Evolutionary conservation across 1,140 invertebrate genomes (phyloP).

Genomic region (Hylaeus volcanicus): DNA sequence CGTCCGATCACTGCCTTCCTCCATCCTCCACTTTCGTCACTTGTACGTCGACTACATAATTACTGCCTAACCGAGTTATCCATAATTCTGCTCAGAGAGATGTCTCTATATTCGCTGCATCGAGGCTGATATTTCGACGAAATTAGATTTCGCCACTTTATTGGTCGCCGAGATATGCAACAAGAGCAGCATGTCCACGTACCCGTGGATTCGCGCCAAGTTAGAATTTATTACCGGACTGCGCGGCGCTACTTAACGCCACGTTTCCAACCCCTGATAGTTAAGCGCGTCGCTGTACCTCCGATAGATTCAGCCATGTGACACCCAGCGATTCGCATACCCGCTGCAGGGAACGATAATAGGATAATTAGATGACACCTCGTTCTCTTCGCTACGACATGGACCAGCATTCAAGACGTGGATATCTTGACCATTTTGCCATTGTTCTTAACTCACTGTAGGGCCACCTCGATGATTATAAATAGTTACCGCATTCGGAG

Average conservation of each 20-base stretch:
- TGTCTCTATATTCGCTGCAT: constrained; percentile 36
- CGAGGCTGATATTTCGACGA: constrained; percentile 5
- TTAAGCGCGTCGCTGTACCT: not conserved
- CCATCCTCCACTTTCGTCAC: not conserved
- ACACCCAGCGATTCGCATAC: constrained; percentile 3
- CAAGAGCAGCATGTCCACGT: constrained; percentile 9
- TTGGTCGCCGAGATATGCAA: constrained; percentile 42
- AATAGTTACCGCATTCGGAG: too few relatives aligned
- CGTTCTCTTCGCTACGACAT: not conserved
- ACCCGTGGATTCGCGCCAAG: constrained; percentile 46
- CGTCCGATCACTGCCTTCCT: not conserved
- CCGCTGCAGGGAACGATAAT: constrained; percentile 6
- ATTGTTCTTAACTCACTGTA: too few relatives aligned
- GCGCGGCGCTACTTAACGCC: constrained; percentile 28
- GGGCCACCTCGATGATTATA: too few relatives aligned
- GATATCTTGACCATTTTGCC: too few relatives aligned
- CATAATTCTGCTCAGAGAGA: constrained; percentile 21
- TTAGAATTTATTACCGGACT: constrained; percentile 35
- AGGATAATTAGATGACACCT: constrained; percentile 35
- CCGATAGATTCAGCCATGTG: constrained; percentile 11
- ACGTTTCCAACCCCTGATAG: not conserved
- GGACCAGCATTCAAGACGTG: constrained; percentile 1
- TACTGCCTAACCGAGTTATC: not conserved
- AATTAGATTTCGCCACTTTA: constrained; percentile 58
- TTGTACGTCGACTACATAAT: not conserved